These are phyloP conservation scores for Microcaecilia unicolor DNA, from an alignment of 2,797 vertebrate genomes.

Conservation along the genomic window DNA sequence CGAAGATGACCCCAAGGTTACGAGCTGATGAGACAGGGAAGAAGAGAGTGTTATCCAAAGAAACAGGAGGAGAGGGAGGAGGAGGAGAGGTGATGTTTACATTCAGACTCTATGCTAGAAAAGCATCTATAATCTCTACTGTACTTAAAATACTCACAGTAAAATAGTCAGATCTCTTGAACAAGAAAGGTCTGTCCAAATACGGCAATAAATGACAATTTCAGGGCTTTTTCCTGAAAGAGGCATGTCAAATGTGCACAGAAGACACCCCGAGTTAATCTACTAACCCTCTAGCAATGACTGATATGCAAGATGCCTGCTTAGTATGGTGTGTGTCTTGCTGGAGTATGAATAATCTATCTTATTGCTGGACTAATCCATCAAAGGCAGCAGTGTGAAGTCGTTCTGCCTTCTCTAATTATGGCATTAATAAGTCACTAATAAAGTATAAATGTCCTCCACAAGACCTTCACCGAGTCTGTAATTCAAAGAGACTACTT, in stretches of 20 bases:
- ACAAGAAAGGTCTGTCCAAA: slow-evolving; percentile 1
- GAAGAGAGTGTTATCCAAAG: too few species aligned
- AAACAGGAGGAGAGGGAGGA: too few species aligned
- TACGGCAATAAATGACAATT: background rate
- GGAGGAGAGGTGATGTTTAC: too few species aligned
- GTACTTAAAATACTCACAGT: background rate
- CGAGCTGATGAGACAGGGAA: too few species aligned
- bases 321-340: slow-evolving; percentile 15
- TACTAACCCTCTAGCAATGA: slow-evolving; percentile 6
- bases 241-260: slow-evolving; percentile 2
- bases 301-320: slow-evolving; percentile 8
- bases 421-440: slow-evolving; percentile 75
- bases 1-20: too few species aligned
- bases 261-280: slow-evolving; percentile 12
- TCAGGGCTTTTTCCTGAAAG: background rate
- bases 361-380: slow-evolving; percentile 59
- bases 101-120: background rate
- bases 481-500: background rate
- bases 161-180: background rate
- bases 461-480: slow-evolving; percentile 18
- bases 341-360: slow-evolving; percentile 44
- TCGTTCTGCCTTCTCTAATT: slow-evolving; percentile 72
- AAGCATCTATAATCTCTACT: background rate
- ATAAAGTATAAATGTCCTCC: slow-evolving; percentile 52
- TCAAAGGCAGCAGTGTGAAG: slow-evolving; percentile 64